Base-by-base conservation (phyloP, 2,113 vertebrate species). In the Nestor notabilis region DNA sequence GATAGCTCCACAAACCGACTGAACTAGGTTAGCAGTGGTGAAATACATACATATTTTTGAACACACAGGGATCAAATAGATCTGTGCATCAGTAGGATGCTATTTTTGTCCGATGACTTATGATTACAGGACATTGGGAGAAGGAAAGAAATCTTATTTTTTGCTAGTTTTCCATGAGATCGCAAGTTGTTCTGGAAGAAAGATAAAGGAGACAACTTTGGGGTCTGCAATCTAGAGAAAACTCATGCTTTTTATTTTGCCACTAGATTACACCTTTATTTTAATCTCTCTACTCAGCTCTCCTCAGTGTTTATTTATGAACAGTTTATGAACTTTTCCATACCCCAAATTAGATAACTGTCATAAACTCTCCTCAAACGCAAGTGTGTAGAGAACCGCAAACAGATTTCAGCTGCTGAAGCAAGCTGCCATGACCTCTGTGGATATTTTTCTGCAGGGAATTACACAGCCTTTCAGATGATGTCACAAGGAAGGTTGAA, bases 371-470 rank as follows among this genome's bases (percentile, higher is more conserved):
- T 93, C 17, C 35, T 63, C 49, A 87, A 88, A 82, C 18, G 10
- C n/a, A 70, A 88, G 11, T 25, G 7, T 72, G 39, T 55, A 66
- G 35, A 80, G 88, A 63, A 41, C 39, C 65, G 71, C n/a, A 83
- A 95, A 65, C 2, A 4, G 18, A n/a, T 90, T 96, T 92, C 71
- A 88, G 47, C 64, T 93, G 72, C 58, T 94, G 78, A 80, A 94
- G 78, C 29, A 95, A 89, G 82, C 66, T 91, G 25, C 49, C 28
- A 12, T 56, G 92, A 91, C 72, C 76, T 85, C 68, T 77, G 66
- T n/a, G 29, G 50, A 69, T 55, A 55, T 90, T 92, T 91, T 92
- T 93, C 60, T 87, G 78, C 44, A 80, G 69, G 69, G 72, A 91
- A 66, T 89, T 87, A 66, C 11, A 29, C 17, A 83, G 75, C 16